Conservation (phyloP, 2,797 vertebrate genomes). For the Eulemur coronatus region DNA sequence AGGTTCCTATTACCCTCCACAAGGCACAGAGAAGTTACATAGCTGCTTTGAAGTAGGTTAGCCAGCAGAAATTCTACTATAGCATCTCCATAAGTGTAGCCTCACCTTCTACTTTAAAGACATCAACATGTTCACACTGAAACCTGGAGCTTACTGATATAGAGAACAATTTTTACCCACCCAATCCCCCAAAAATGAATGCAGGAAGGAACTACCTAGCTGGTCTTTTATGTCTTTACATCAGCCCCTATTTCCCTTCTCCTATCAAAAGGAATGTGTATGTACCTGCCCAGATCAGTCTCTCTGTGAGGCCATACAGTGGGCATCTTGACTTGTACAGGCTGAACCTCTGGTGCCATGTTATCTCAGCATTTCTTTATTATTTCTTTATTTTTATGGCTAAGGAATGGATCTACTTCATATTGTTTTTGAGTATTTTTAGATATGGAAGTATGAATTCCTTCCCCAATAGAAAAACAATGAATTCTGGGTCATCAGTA, state of each 20-base stretch:
- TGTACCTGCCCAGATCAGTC: neutral
- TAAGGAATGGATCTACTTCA: neutral
- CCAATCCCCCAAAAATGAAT: neutral
- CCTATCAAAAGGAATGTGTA: neutral
- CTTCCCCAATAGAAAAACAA: neutral
- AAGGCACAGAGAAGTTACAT: neutral
- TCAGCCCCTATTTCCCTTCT: neutral
- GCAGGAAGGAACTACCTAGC: neutral
- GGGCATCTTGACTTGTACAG: neutral
- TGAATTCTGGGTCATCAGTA: neutral
- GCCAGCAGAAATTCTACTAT: neutral
- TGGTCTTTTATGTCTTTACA: neutral
- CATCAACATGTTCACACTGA: neutral
- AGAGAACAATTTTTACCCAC: neutral
- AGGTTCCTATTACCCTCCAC: neutral
- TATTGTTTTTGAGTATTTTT: neutral
- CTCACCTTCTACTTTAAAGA: neutral
- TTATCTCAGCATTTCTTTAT: neutral
- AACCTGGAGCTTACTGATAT: neutral
- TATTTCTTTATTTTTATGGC: constrained; percentile 22
- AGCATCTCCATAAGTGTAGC: neutral
- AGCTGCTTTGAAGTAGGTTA: neutral
- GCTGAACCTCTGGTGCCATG: neutral
- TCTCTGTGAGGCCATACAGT: neutral
- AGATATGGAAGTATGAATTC: constrained; percentile 18